Evolutionary conservation across 2,888 invertebrate species (phyloP), one percentile per base, ranked within the genome.

Genomic region (Rhaphigaster nebulosa): DNA sequence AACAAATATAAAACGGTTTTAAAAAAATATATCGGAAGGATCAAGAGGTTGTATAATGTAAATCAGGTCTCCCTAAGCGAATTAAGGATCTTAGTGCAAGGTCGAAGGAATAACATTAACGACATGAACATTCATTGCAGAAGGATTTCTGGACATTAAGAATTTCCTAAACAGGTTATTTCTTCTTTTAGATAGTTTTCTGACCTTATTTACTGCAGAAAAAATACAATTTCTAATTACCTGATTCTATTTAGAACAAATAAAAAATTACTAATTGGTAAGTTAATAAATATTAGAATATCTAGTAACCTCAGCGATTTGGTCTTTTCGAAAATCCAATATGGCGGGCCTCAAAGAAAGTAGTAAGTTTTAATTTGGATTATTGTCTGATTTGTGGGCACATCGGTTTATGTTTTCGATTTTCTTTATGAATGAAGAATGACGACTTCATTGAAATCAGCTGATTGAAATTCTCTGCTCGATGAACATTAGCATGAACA

Each of bases 21-120:
- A 15, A 18, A 41, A 84, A 84, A 84, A 15, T 4, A 84, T 84
- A 23, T 5, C 84, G 84, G 84, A 84, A 50, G 84, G 84, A 45
- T 84, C 70, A 23, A 76, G 38, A 76, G 34, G 18, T 10, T 76
- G 20, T 76, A 84, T n/a, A 84, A 84, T 84, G 84, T 84, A 84
- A 84, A 84, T 84, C 45, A n/a, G 26, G 3, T 13, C 29, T 29
- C 23, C 2, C 26, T n/a, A 34, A 23, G 38, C 70, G 34, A 76
- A 76, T 76, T 76, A 76, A 76, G 23, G 29, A 29, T n/a, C 29
- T 65, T 15, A 18, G 29, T 65, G 29, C 65, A 29, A 65, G 65
- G 65, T 65, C 15, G 18, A 15, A 10, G 18, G 29, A 65, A 29
- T 8, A 15, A 76, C 70, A 76, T 76, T 38, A 76, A 76, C 6